phyloP scores from a whole-genome alignment of 2,797 vertebrate genomes.

The Betta splendens region DNA sequence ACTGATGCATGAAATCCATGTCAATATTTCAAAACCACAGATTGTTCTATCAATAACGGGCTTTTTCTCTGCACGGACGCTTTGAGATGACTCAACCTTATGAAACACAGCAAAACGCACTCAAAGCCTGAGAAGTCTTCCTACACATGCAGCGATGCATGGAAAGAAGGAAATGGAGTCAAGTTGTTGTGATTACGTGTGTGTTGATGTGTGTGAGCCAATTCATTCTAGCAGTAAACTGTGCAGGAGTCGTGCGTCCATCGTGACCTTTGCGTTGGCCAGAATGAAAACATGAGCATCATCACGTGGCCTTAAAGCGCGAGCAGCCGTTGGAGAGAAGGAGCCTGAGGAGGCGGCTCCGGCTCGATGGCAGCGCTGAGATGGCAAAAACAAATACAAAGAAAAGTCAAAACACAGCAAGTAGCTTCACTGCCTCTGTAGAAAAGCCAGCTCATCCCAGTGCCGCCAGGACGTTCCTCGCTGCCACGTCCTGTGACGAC shows the following conservation, averaged over 20 bases:
- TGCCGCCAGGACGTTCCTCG: too few relatives aligned
- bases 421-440: too few relatives aligned
- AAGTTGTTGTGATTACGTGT: background rate
- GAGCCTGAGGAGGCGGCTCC: too few relatives aligned
- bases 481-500: too few relatives aligned
- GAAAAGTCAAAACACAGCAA: too few relatives aligned
- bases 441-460: too few relatives aligned
- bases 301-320: constrained; percentile 24
- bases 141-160: background rate
- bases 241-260: background rate
- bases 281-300: constrained; percentile 10
- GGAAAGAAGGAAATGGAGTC: background rate
- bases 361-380: too few relatives aligned
- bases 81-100: constrained; percentile 23
- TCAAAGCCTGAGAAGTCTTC: constrained; percentile 3
- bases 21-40: constrained; percentile 21
- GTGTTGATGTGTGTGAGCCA: constrained; percentile 1
- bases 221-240: constrained; percentile 14
- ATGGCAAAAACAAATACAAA: too few relatives aligned
- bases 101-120: constrained; percentile 3
- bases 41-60: constrained; percentile 12
- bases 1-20: constrained; percentile 5
- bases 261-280: background rate
- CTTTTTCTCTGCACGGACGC: constrained; percentile 3
- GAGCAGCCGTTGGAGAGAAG: background rate